Evolutionary conservation across 1,140 invertebrate species (phyloP).

Genomic region (Euwallacea similis): DNA sequence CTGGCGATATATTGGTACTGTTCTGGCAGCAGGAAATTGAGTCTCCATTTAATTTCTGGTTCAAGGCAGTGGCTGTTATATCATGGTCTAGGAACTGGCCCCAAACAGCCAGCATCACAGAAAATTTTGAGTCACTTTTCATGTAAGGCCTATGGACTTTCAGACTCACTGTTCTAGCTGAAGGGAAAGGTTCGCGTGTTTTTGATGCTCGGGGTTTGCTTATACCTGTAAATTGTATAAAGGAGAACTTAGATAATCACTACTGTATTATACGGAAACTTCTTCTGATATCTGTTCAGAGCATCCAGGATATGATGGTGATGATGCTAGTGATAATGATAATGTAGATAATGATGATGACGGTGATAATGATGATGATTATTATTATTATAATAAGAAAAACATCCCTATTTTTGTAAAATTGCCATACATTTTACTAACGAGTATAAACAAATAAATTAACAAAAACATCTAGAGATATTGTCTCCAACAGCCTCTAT

Average conservation of each 20-base stretch:
- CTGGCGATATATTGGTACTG: constrained; percentile 63
- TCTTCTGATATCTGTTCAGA: too few relatives aligned
- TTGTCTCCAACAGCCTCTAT: too few relatives aligned
- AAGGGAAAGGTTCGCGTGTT: constrained; percentile 63
- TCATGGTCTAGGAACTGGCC: constrained; percentile 98
- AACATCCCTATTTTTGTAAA: too few relatives aligned
- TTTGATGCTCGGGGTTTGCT: constrained; percentile 64
- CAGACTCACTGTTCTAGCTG: constrained; percentile 73
- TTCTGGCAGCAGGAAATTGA: constrained; percentile 66
- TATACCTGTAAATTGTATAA: constrained; percentile 58
- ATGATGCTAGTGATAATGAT: not conserved
- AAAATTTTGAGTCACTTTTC: constrained; percentile 71
- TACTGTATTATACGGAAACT: too few relatives aligned
- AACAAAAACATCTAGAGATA: too few relatives aligned
- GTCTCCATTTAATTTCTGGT: constrained; percentile 64
- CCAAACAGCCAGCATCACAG: constrained; percentile 84
- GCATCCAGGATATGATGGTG: not conserved
- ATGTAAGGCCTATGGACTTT: constrained; percentile 72
- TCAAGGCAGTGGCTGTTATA: constrained; percentile 80
- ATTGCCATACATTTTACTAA: too few relatives aligned
- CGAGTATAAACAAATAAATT: too few relatives aligned
- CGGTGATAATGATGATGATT: too few relatives aligned
- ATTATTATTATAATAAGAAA: too few relatives aligned
- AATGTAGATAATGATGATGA: too few relatives aligned
- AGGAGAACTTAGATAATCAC: too few relatives aligned